Evolutionary conservation across 1,140 invertebrate genomes (phyloP).

Genomic region (Drosophila ficusphila): DNA sequence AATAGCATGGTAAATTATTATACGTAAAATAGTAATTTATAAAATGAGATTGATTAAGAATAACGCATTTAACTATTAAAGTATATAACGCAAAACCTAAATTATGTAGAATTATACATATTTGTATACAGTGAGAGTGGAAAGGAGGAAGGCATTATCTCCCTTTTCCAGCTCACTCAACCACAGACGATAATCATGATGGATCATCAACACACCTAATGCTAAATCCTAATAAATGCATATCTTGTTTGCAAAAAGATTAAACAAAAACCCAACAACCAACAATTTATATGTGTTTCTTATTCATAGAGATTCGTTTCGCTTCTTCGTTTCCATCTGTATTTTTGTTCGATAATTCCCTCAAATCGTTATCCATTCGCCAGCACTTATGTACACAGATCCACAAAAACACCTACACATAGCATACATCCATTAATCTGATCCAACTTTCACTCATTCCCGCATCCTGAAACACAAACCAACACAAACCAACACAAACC

Average conservation of each 20-base stretch:
- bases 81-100: conserved; percentile 13
- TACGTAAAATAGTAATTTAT: conserved; percentile 44
- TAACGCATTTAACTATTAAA: conserved; percentile 15
- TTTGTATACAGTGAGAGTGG: conserved; percentile 4
- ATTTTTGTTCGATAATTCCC: background rate
- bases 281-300: conserved; percentile 74
- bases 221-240: conserved; percentile 51
- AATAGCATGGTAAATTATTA: conserved; percentile 31
- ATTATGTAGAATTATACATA: conserved; percentile 18
- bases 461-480: background rate
- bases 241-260: conserved; percentile 76
- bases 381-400: background rate
- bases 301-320: conserved; percentile 45
- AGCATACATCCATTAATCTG: too few species aligned
- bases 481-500: too few species aligned
- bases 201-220: conserved; percentile 47
- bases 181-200: conserved; percentile 26
- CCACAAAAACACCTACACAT: background rate
- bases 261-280: conserved; percentile 69
- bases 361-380: background rate
- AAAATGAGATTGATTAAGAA: conserved; percentile 23
- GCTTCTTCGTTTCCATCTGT: background rate
- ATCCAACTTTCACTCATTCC: too few species aligned
- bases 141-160: background rate
- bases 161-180: background rate